Conservation (phyloP, 2,888 invertebrate genomes). For the Ornithoptera priamus region DNA sequence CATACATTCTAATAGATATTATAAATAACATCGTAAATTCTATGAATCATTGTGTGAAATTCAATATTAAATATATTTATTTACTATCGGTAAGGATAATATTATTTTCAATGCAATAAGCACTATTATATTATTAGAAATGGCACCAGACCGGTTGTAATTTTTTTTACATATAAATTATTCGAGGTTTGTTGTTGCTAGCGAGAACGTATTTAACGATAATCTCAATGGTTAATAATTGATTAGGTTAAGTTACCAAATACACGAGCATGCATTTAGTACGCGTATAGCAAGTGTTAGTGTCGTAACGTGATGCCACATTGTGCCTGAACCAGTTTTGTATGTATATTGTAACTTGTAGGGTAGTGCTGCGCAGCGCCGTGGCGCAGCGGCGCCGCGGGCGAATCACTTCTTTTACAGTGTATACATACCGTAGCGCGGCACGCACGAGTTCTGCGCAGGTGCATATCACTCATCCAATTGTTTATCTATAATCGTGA, state of each 20-base stretch:
- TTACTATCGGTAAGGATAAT: slow-evolving; percentile 37
- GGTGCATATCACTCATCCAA: slow-evolving; percentile 1
- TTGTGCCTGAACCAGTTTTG: slow-evolving; percentile 67
- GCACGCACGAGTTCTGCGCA: slow-evolving; percentile 35
- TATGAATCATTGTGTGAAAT: slow-evolving; percentile 39
- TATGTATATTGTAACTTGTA: slow-evolving; percentile 44
- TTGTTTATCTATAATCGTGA: slow-evolving; percentile 20
- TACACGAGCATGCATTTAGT: slow-evolving; percentile 71
- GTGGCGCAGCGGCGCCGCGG: slow-evolving; percentile 54
- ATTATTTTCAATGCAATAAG: slow-evolving; percentile 7
- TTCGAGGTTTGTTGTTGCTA: slow-evolving; percentile 25
- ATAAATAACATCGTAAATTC: slow-evolving; percentile 46
- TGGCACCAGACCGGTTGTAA: slow-evolving; percentile 8
- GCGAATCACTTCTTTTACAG: slow-evolving; percentile 35
- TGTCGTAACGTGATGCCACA: slow-evolving; percentile 55
- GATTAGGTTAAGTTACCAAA: slow-evolving; percentile 66
- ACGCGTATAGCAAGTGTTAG: slow-evolving; percentile 50
- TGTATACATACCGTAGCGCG: slow-evolving; percentile 26
- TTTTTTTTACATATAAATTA: slow-evolving; percentile 5
- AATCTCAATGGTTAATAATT: slow-evolving; percentile 52
- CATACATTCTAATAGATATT: slow-evolving; percentile 52
- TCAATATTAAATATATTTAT: slow-evolving; percentile 39
- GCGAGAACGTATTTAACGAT: slow-evolving; percentile 39
- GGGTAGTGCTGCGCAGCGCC: slow-evolving; percentile 44
- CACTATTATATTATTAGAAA: neutral